Evolutionary conservation across 1,140 invertebrate species (phyloP).

Genomic region (Chrysopa pallens): DNA sequence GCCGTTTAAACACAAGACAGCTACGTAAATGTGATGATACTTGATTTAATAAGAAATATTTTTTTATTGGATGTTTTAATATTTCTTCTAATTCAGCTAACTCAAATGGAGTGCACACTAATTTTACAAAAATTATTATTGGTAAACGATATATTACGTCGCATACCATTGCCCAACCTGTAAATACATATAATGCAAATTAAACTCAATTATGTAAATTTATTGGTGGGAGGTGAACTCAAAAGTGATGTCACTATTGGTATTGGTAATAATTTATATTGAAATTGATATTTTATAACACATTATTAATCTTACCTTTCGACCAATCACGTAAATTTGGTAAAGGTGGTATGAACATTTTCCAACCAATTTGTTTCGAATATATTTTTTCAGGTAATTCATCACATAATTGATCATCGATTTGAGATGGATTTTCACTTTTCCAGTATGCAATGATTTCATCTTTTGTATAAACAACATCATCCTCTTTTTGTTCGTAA

Average conservation of each 20-base stretch:
- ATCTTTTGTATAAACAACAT: constrained; percentile 18
- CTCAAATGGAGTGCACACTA: constrained; percentile 13
- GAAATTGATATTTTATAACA: too few species aligned
- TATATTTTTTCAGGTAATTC: too few species aligned
- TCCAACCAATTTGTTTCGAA: constrained; percentile 27
- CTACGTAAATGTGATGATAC: constrained; percentile 30
- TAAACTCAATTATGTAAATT: too few species aligned
- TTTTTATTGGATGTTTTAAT: constrained; percentile 46
- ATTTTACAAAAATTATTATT: constrained; percentile 46
- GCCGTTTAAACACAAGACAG: constrained; percentile 34
- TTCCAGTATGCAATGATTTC: constrained; percentile 18
- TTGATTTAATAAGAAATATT: constrained; percentile 40
- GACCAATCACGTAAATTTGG: constrained; percentile 38
- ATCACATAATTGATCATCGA: too few species aligned
- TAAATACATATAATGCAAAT: too few species aligned
- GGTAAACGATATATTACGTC: constrained; percentile 57
- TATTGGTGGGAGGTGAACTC: too few species aligned
- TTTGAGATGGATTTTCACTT: too few species aligned
- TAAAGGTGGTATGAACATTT: constrained; percentile 55
- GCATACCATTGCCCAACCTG: constrained; percentile 54
- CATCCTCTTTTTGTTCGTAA: constrained; percentile 32
- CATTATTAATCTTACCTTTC: constrained; percentile 1
- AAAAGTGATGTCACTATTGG: too few species aligned
- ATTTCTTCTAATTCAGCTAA: constrained; percentile 34
- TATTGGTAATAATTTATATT: too few species aligned